phyloP scores from a whole-genome alignment of 1,140 invertebrate genomes.

The Caerostris extrusa region DNA sequence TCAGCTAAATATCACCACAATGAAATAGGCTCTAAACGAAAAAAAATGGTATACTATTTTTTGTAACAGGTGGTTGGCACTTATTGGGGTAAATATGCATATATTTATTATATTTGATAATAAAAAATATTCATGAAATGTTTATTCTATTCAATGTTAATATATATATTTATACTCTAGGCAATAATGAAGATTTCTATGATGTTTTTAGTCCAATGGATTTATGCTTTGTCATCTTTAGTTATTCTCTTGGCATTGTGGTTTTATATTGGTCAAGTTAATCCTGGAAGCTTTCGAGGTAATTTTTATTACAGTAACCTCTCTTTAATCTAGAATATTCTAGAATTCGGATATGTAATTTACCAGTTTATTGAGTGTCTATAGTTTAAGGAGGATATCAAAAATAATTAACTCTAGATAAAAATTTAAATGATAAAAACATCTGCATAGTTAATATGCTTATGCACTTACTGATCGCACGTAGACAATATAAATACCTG shows the following conservation, averaged over 20 bases:
- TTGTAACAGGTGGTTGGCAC: slow-evolving; percentile 95
- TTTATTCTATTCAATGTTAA: not conserved
- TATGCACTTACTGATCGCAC: too few species aligned
- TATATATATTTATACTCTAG: slow-evolving; percentile 83
- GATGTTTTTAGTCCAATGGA: slow-evolving; percentile 96
- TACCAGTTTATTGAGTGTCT: not conserved
- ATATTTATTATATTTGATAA: not conserved
- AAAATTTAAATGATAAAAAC: too few species aligned
- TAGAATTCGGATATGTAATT: too few species aligned
- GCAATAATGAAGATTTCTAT: slow-evolving; percentile 92
- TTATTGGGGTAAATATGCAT: slow-evolving; percentile 87
- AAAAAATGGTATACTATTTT: slow-evolving; percentile 96
- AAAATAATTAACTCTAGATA: too few species aligned
- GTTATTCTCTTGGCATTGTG: slow-evolving; percentile 91
- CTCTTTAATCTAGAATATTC: too few species aligned
- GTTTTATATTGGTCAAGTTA: slow-evolving; percentile 95
- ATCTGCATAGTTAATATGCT: too few species aligned
- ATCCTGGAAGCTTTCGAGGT: slow-evolving; percentile 96
- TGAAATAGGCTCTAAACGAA: slow-evolving; percentile 91
- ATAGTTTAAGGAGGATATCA: not conserved
- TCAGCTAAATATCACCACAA: slow-evolving; percentile 65
- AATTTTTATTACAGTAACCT: slow-evolving; percentile 79
- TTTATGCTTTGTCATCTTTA: slow-evolving; percentile 92
- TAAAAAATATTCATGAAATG: not conserved
- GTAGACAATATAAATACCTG: too few species aligned